A percentile compares a stretch with the other conserved stretches of the same genome.
Evolutionary conservation across 1,140 invertebrate genomes (phyloP).

Genomic region (Teleogryllus occipitalis): DNA sequence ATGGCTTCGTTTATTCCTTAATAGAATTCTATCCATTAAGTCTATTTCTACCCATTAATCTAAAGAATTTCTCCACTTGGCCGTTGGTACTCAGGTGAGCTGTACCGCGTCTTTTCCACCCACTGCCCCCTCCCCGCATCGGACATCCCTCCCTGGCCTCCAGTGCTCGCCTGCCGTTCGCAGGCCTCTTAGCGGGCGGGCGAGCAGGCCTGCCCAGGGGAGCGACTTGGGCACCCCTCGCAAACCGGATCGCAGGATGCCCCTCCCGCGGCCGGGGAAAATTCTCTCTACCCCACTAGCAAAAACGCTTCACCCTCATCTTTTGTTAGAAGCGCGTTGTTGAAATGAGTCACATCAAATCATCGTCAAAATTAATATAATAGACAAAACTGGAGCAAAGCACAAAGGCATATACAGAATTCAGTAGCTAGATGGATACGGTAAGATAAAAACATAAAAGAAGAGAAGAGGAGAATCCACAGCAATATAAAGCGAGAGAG

Average conservation of each 20-base stretch:
- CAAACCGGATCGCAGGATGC: not conserved
- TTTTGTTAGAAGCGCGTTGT: not conserved
- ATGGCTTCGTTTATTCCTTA: too few species aligned
- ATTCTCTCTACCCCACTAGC: not conserved
- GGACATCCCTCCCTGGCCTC: too few species aligned
- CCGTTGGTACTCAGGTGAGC: too few species aligned
- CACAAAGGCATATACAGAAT: constrained; percentile 1
- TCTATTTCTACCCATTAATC: too few species aligned
- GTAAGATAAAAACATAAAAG: not conserved
- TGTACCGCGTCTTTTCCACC: too few species aligned
- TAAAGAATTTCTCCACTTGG: too few species aligned
- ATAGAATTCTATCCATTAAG: too few species aligned
- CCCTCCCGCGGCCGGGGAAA: not conserved
- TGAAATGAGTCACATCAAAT: constrained; percentile 5
- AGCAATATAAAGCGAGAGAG: not conserved
- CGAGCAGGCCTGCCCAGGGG: too few species aligned
- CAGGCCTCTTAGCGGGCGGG: too few species aligned
- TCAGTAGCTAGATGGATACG: constrained; percentile 1
- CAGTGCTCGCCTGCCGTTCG: too few species aligned
- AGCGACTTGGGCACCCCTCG: not conserved
- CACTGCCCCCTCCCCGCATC: too few species aligned
- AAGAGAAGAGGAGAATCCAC: not conserved
- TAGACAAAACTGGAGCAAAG: not conserved
- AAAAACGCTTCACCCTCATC: not conserved
- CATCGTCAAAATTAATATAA: constrained; percentile 6